Evolutionary conservation across 2,797 vertebrate species (phyloP).

Genomic region (Pteronotus mesoamericanus): DNA sequence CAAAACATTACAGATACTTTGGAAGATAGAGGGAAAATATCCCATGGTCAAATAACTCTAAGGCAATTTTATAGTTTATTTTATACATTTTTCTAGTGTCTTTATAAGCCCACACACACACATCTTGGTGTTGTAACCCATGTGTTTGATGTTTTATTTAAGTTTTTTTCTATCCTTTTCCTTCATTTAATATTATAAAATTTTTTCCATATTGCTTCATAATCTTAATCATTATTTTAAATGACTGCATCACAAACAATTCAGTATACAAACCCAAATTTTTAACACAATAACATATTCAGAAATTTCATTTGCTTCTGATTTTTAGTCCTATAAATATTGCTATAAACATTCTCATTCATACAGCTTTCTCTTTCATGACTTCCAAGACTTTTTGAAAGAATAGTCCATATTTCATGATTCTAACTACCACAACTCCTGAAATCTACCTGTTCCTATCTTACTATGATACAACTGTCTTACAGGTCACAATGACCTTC

Average conservation of each 20-base stretch:
- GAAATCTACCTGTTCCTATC: background rate
- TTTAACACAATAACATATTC: background rate
- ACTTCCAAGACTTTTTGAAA: background rate
- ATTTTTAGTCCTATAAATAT: background rate
- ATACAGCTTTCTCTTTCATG: background rate
- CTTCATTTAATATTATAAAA: background rate
- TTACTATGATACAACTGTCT: background rate
- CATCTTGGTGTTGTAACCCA: background rate
- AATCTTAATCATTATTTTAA: background rate
- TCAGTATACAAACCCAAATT: background rate
- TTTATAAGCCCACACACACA: background rate
- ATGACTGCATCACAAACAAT: background rate
- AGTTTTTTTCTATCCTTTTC: background rate
- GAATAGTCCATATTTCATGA: background rate
- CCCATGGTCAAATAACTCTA: background rate
- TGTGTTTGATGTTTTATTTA: background rate
- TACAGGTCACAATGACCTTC: background rate
- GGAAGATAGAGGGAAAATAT: background rate
- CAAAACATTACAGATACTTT: background rate
- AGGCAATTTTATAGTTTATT: background rate
- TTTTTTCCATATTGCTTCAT: background rate
- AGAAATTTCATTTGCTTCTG: background rate
- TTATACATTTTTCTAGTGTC: background rate
- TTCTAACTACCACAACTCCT: background rate
- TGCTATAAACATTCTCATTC: background rate